phyloP scores from a whole-genome alignment of 2,888 invertebrate genomes.

The Patella depressa region DNA sequence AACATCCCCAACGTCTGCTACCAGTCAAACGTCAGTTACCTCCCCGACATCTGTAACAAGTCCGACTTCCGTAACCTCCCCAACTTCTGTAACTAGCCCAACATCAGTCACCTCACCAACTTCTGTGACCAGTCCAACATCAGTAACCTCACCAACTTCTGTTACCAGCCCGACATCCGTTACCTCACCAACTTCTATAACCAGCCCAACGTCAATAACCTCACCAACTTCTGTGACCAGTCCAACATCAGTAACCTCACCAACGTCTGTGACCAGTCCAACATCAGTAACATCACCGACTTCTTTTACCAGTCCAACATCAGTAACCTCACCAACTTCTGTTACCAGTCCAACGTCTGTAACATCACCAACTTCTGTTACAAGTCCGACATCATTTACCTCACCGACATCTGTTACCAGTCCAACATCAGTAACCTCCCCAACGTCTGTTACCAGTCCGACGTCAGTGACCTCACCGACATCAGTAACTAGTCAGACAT shows the following conservation, averaged over 20 bases:
- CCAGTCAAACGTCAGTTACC: background rate
- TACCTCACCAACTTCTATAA: background rate
- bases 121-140: background rate
- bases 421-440: no score
- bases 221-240: background rate
- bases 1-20: background rate
- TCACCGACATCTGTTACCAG: no score
- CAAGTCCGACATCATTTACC: no score
- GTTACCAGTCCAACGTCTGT: background rate
- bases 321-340: background rate
- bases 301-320: background rate
- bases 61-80: background rate
- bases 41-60: background rate
- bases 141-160: background rate
- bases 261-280: background rate
- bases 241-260: background rate
- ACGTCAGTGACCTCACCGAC: no score
- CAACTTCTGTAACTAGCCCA: background rate
- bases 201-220: background rate
- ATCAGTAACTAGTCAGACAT: no score
- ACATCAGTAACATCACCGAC: background rate
- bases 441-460: no score
- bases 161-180: background rate
- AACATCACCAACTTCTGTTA: no score
- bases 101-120: background rate